A percentile compares a stretch with the other conserved stretches of the same genome.
phyloP scores from a whole-genome alignment of 2,113 vertebrate genomes.

The Colius striatus region DNA sequence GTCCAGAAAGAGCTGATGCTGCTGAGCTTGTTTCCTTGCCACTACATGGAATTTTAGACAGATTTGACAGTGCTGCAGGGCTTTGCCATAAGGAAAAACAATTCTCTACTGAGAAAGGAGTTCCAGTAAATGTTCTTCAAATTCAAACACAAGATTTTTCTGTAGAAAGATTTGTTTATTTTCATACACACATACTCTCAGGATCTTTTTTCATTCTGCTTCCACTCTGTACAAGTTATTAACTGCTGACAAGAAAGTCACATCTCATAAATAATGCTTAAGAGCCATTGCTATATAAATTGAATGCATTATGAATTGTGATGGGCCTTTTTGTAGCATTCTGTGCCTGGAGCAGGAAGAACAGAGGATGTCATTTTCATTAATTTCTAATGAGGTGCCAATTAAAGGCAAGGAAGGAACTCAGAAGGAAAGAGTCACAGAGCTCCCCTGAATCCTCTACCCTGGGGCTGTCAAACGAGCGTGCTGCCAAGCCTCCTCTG shows the following conservation, averaged over 20 bases:
- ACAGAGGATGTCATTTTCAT: constrained; percentile 87
- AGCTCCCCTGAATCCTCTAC: constrained; percentile 75
- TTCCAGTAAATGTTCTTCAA: constrained; percentile 41
- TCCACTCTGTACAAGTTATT: constrained; percentile 75
- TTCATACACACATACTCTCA: not conserved
- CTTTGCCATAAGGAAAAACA: not conserved
- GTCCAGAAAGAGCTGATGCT: not conserved
- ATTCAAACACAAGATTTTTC: constrained; percentile 52
- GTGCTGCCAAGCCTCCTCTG: constrained; percentile 66
- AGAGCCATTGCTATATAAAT: constrained; percentile 81
- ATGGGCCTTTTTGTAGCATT: constrained; percentile 82
- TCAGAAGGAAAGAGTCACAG: constrained; percentile 78
- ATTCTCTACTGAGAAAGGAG: constrained; percentile 37
- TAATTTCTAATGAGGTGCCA: constrained; percentile 89
- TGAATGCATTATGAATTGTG: constrained; percentile 83
- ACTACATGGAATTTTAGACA: not conserved
- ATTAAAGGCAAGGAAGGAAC: constrained; percentile 82
- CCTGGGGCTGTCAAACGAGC: constrained; percentile 74
- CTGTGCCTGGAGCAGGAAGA: constrained; percentile 80
- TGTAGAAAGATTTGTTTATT: constrained; percentile 50
- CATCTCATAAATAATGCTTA: constrained; percentile 87
- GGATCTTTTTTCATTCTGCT: constrained; percentile 55
- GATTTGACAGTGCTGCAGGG: constrained; percentile 32
- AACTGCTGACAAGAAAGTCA: constrained; percentile 84
- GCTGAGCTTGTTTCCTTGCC: not conserved